Evolutionary conservation across 2,888 invertebrate genomes (phyloP).

Genomic region (Brachyptera putata): DNA sequence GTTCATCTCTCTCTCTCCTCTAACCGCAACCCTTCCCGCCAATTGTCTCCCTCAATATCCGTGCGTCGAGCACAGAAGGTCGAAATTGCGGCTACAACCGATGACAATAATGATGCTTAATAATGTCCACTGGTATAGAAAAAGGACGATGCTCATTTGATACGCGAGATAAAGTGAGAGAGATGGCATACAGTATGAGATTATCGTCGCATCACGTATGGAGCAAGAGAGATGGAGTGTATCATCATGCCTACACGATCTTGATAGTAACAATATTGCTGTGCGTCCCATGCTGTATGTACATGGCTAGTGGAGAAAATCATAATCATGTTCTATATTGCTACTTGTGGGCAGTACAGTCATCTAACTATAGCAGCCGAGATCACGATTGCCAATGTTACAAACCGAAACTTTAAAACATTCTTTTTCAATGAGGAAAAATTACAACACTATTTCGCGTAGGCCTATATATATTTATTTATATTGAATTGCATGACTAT

Average conservation of each 20-base stretch:
- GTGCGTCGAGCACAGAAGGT: constrained; percentile 24
- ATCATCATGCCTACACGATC: constrained; percentile 19
- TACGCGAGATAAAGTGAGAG: constrained; percentile 18
- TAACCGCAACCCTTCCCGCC: constrained; percentile 29
- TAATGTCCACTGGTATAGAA: constrained; percentile 28
- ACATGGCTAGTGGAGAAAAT: background rate
- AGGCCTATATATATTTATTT: too few relatives aligned
- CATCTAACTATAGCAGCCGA: too few relatives aligned
- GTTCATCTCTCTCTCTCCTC: constrained; percentile 11
- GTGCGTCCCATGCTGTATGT: too few relatives aligned
- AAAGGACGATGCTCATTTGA: constrained; percentile 9
- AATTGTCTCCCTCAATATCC: constrained; percentile 28
- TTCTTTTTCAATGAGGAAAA: too few relatives aligned
- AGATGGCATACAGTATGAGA: constrained; percentile 12
- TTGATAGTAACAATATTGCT: constrained; percentile 12
- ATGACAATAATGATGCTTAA: constrained; percentile 33
- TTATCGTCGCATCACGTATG: constrained; percentile 2
- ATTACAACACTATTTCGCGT: too few relatives aligned
- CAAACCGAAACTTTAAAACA: too few relatives aligned
- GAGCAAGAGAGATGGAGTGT: background rate
- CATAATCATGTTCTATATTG: constrained; percentile 10
- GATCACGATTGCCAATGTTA: too few relatives aligned
- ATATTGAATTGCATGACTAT: too few relatives aligned
- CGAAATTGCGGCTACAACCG: constrained; percentile 26
- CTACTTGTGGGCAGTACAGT: constrained; percentile 12